Percentiles rank a stretch among this genome's conserved stretches.
phyloP scores from a whole-genome alignment of 2,113 vertebrate species.

The Oceanites oceanicus region DNA sequence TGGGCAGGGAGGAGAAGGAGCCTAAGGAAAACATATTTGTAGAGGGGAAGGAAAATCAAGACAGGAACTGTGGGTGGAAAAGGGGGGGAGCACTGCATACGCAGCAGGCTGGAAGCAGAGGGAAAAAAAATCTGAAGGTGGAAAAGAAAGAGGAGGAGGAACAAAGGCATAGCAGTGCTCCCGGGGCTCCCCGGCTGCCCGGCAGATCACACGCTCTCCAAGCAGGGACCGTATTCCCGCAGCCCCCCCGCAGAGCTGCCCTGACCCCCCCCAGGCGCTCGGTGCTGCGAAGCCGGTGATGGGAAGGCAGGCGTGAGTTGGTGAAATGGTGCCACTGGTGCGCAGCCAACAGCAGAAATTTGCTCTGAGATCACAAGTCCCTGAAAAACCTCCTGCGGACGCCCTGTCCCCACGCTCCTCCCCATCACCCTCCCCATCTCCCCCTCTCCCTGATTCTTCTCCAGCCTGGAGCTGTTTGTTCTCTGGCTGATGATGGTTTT shows the following conservation, averaged over 20 bases:
- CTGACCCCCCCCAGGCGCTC: not conserved
- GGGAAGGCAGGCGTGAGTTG: not conserved
- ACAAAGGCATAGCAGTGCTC: slow-evolving; percentile 56
- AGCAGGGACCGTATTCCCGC: not conserved
- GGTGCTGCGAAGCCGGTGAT: not conserved
- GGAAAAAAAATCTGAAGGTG: slow-evolving; percentile 28
- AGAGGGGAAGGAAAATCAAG: slow-evolving; percentile 38
- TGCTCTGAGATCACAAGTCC: not conserved
- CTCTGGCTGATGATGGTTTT: slow-evolving; percentile 20
- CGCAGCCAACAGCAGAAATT: not conserved
- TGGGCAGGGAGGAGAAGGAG: slow-evolving; percentile 30
- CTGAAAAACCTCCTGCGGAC: not conserved
- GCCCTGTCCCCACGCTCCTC: not conserved
- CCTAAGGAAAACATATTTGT: slow-evolving; percentile 6
- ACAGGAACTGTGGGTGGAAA: slow-evolving; percentile 42
- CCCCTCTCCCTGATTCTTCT: not conserved
- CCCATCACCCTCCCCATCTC: not conserved
- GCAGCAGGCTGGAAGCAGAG: slow-evolving; percentile 2
- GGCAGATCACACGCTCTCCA: not conserved
- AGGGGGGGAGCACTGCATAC: not conserved
- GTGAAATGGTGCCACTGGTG: not conserved
- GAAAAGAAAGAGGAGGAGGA: slow-evolving; percentile 63
- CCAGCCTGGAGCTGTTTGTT: slow-evolving; percentile 40
- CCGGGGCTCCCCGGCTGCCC: not conserved
- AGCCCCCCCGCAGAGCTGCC: not conserved